A percentile compares a stretch with the other conserved stretches of the same genome.
These are phyloP conservation scores for Hoplodrina ambigua DNA, from an alignment of 2,888 invertebrate species.

Conservation along the genomic window DNA sequence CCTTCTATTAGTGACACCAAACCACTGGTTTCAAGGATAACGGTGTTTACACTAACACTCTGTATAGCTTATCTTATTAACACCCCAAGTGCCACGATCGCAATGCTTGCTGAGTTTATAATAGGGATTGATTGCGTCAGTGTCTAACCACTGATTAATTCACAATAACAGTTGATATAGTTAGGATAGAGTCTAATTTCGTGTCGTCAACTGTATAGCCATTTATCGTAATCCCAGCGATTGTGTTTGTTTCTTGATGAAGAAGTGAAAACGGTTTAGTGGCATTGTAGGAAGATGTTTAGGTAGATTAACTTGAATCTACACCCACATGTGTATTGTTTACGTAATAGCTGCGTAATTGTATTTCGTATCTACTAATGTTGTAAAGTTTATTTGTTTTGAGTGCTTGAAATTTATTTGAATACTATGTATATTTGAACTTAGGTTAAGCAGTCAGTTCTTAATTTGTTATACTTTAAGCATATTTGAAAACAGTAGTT, in stretches of 20 bases:
- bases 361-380: no score
- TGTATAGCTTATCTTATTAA: constrained; percentile 16
- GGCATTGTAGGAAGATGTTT: neutral
- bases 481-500: no score
- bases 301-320: neutral
- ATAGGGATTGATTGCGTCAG: constrained; percentile 47
- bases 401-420: no score
- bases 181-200: constrained; percentile 35
- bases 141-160: constrained; percentile 45
- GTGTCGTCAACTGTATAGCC: constrained; percentile 16
- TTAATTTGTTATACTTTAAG: no score
- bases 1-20: no score
- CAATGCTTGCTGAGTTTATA: constrained; percentile 36
- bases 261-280: constrained; percentile 17
- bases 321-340: neutral
- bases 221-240: constrained; percentile 41
- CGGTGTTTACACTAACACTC: no score
- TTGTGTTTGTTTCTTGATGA: constrained; percentile 42
- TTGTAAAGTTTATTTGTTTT: no score
- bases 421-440: no score
- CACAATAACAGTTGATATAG: constrained; percentile 45
- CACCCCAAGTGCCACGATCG: constrained; percentile 12
- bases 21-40: no score
- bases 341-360: no score
- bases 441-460: no score